Conservation (phyloP, 2,888 invertebrate species). For the Muscina levida region DNA sequence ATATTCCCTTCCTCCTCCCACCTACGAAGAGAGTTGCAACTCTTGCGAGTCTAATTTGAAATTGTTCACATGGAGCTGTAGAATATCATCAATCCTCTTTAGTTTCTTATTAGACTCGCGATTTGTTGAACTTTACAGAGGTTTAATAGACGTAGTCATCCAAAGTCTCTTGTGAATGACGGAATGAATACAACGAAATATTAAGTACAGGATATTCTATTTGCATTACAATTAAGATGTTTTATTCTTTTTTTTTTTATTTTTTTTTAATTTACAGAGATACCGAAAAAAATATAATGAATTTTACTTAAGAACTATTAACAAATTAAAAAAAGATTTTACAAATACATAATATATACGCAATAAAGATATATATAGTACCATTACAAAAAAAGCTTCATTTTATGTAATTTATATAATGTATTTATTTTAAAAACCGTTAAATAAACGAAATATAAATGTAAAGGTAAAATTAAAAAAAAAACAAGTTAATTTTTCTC, state of each 20-base stretch:
- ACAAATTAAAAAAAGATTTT: slow-evolving; percentile 9
- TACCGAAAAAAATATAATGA: neutral
- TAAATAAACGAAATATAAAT: neutral
- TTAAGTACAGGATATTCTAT: neutral
- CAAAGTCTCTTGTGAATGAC: neutral
- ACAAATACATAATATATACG: slow-evolving; percentile 6
- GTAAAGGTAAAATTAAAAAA: too few species aligned
- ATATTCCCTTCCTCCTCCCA: neutral
- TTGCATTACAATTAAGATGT: slow-evolving; percentile 4
- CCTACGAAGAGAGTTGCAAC: slow-evolving; percentile 69
- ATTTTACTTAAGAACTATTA: slow-evolving; percentile 16
- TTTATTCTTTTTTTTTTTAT: neutral
- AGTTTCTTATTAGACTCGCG: slow-evolving; percentile 80
- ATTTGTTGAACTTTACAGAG: slow-evolving; percentile 73
- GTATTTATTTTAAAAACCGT: slow-evolving; percentile 6
- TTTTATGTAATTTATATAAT: slow-evolving; percentile 22
- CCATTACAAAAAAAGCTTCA: neutral
- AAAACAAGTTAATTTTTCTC: too few species aligned
- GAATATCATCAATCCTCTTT: too few species aligned
- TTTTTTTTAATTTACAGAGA: neutral
- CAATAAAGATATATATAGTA: neutral
- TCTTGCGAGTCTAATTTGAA: slow-evolving; percentile 80
- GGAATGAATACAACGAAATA: neutral
- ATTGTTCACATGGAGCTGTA: slow-evolving; percentile 54
- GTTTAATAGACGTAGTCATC: too few species aligned